Conservation (phyloP, 2,888 invertebrate genomes). For the Hartigia nigra region DNA sequence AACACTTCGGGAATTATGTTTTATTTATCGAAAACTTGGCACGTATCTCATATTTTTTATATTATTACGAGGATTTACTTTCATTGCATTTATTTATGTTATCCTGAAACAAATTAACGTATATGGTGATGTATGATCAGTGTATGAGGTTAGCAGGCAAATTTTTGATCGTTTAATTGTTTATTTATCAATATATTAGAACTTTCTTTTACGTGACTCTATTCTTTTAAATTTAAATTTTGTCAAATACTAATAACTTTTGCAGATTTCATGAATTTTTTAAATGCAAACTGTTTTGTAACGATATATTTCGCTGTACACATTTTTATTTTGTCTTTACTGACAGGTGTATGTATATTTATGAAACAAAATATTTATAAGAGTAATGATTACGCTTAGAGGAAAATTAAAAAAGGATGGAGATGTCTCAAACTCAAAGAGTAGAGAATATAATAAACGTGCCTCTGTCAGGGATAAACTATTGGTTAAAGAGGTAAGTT, state of each 20-base stretch:
- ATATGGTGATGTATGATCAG: neutral
- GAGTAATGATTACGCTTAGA: constrained; percentile 77
- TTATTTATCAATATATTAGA: neutral
- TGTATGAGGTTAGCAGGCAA: neutral
- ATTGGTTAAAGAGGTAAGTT: constrained; percentile 79
- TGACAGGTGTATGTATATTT: neutral
- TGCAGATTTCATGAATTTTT: neutral
- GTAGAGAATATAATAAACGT: constrained; percentile 66
- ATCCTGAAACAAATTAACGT: neutral
- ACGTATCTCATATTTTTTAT: neutral
- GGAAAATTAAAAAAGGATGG: constrained; percentile 77
- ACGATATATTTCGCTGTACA: neutral
- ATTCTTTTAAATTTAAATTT: neutral
- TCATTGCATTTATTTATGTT: neutral
- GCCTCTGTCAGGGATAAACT: constrained; percentile 84
- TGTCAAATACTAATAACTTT: neutral
- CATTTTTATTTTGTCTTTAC: neutral
- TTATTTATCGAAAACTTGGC: neutral
- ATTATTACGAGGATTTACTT: neutral
- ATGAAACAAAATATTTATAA: neutral
- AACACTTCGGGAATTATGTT: neutral
- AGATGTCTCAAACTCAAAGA: constrained; percentile 61
- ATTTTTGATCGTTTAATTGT: neutral
- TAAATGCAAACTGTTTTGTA: neutral
- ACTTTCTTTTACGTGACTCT: neutral